Evolutionary conservation across 2,113 vertebrate species (phyloP).

Genomic region (Melospiza georgiana): DNA sequence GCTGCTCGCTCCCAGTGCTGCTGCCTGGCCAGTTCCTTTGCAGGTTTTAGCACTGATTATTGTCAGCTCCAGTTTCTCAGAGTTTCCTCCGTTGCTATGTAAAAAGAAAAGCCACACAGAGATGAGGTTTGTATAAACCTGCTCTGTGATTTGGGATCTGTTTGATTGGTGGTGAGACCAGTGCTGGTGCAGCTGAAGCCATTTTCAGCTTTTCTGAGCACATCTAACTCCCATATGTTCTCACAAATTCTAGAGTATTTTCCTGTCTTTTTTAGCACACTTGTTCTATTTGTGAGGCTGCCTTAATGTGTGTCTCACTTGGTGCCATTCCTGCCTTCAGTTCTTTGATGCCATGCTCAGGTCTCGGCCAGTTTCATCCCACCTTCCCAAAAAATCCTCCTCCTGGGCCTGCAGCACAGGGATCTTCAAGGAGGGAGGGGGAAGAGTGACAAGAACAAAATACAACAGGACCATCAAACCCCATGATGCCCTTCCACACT

Average conservation of each 20-base stretch:
- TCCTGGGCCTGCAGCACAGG: background rate
- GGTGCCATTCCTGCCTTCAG: background rate
- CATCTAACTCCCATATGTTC: background rate
- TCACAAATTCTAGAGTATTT: background rate
- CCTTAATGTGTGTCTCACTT: background rate
- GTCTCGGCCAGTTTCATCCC: background rate
- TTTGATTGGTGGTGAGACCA: background rate
- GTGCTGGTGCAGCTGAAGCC: background rate
- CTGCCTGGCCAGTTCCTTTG: background rate
- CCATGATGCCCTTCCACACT: background rate
- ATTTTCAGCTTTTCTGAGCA: background rate
- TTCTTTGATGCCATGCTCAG: background rate
- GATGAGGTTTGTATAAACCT: background rate
- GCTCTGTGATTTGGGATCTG: background rate
- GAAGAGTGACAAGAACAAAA: background rate
- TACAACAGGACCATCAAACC: background rate
- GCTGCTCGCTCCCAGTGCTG: fast-evolving
- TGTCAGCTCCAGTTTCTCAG: background rate
- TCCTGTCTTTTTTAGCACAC: background rate
- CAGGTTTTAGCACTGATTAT: background rate
- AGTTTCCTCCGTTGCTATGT: background rate
- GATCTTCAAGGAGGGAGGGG: background rate
- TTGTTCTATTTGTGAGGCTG: background rate
- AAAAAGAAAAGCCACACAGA: background rate
- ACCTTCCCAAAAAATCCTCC: background rate